phyloP scores from a whole-genome alignment of 2,113 vertebrate species.

The Macquaria ambigua region DNA sequence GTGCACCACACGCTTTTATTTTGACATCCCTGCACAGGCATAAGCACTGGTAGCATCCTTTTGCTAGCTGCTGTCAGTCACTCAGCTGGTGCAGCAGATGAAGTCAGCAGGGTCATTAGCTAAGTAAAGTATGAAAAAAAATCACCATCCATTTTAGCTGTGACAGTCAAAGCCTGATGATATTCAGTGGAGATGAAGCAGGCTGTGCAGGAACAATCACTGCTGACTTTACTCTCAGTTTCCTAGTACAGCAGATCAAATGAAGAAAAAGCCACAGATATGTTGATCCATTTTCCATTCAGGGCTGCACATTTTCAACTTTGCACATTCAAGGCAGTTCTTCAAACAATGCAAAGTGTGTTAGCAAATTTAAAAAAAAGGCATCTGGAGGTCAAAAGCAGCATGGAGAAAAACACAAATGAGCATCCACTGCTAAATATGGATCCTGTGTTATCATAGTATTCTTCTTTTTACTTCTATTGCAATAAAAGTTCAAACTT shows the following conservation, averaged over 20 bases:
- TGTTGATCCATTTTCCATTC: not conserved
- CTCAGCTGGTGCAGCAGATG: slow-evolving; percentile 12
- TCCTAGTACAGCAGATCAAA: not conserved
- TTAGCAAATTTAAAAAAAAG: slow-evolving; percentile 6
- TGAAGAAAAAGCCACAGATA: not conserved
- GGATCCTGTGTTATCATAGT: not conserved
- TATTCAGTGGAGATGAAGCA: slow-evolving; percentile 16
- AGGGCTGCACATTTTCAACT: not conserved
- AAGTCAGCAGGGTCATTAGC: slow-evolving; percentile 40
- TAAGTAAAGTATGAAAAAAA: slow-evolving; percentile 25
- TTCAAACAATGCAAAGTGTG: not conserved
- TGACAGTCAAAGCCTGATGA: not conserved
- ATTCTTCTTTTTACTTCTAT: not conserved
- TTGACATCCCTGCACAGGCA: not conserved
- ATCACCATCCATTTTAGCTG: slow-evolving; percentile 3
- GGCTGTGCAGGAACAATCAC: slow-evolving; percentile 2
- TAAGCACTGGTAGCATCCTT: not conserved
- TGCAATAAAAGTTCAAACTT: not conserved
- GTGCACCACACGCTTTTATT: not conserved
- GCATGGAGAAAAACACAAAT: not conserved
- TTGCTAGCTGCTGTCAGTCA: slow-evolving; percentile 16
- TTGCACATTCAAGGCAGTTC: not conserved
- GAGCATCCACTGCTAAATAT: not conserved
- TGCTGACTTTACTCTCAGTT: not conserved
- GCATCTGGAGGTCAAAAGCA: not conserved